These are phyloP conservation scores for Eilema caniola DNA, from an alignment of 2,888 invertebrate species.

Conservation along the genomic window DNA sequence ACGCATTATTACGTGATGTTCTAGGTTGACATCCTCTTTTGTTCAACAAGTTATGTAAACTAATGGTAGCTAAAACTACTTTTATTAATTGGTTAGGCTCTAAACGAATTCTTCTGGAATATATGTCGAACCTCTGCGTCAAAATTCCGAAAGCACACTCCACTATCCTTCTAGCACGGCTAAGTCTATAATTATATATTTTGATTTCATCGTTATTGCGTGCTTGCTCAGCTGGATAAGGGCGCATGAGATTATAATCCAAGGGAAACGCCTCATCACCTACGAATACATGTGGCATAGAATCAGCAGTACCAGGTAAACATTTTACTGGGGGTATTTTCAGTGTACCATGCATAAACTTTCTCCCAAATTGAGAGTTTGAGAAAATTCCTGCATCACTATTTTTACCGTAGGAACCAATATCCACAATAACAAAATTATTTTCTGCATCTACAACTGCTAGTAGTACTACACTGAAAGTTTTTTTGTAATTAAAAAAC, in stretches of 20 bases:
- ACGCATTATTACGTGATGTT: constrained; percentile 23
- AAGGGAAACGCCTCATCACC: constrained; percentile 27
- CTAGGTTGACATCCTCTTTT: constrained; percentile 25
- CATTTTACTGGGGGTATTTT: constrained; percentile 21
- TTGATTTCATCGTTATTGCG: too few relatives aligned
- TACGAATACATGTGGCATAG: constrained; percentile 26
- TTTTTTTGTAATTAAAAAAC: constrained; percentile 57
- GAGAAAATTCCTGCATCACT: constrained; percentile 22
- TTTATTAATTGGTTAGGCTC: constrained; percentile 36
- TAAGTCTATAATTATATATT: neutral
- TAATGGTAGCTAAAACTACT: constrained; percentile 41
- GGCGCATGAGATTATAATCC: constrained; percentile 4
- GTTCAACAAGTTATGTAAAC: constrained; percentile 49
- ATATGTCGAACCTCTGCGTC: constrained; percentile 17
- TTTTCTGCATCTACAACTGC: constrained; percentile 64
- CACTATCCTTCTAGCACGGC: constrained; percentile 23
- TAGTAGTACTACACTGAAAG: constrained; percentile 59
- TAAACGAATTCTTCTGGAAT: constrained; percentile 36
- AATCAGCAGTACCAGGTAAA: constrained; percentile 14
- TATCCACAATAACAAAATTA: constrained; percentile 54
- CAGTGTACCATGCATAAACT: constrained; percentile 21
- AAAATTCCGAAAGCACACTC: constrained; percentile 16
- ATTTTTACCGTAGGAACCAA: constrained; percentile 41
- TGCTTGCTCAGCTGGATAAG: too few relatives aligned
- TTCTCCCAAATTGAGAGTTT: constrained; percentile 21